Evolutionary conservation across 2,888 invertebrate genomes (phyloP).

Genomic region (Ochropleura leucogaster): DNA sequence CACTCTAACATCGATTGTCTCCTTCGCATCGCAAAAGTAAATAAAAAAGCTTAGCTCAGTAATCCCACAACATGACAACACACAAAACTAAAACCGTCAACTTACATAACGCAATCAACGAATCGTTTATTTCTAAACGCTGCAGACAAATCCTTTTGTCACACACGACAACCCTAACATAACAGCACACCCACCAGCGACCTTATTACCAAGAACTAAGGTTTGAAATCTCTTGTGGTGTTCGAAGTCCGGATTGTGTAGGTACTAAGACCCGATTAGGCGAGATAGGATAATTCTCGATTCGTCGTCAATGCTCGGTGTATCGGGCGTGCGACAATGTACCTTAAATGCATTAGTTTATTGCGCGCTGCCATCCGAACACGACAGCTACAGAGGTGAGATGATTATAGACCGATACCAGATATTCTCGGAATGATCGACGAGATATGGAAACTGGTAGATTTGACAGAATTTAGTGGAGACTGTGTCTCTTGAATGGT

Average conservation of each 20-base stretch:
- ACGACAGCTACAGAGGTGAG: conserved; percentile 72
- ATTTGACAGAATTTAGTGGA: conserved; percentile 51
- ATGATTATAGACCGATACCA: conserved; percentile 70
- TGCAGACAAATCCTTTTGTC: conserved; percentile 87
- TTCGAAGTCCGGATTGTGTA: conserved; percentile 60
- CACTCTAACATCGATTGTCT: conserved; percentile 45
- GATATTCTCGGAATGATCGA: conserved; percentile 71
- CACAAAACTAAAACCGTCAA: conserved; percentile 81
- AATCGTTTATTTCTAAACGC: conserved; percentile 87
- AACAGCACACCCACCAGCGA: conserved; percentile 18
- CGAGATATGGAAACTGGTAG: conserved; percentile 61
- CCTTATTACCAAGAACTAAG: conserved; percentile 59
- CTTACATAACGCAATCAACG: conserved; percentile 87
- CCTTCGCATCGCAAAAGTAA: conserved; percentile 69
- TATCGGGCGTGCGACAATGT: conserved; percentile 81
- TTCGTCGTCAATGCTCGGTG: conserved; percentile 82
- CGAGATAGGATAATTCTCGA: conserved; percentile 85
- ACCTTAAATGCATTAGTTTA: conserved; percentile 84
- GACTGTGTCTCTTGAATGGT: conserved; percentile 31
- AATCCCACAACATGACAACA: conserved; percentile 76
- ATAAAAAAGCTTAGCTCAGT: conserved; percentile 69
- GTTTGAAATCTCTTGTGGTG: conserved; percentile 54
- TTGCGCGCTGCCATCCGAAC: conserved; percentile 69
- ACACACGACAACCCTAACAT: conserved; percentile 76
- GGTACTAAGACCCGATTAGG: conserved; percentile 86